phyloP scores from a whole-genome alignment of 2,113 vertebrate species.

The Pseudorasbora parva region DNA sequence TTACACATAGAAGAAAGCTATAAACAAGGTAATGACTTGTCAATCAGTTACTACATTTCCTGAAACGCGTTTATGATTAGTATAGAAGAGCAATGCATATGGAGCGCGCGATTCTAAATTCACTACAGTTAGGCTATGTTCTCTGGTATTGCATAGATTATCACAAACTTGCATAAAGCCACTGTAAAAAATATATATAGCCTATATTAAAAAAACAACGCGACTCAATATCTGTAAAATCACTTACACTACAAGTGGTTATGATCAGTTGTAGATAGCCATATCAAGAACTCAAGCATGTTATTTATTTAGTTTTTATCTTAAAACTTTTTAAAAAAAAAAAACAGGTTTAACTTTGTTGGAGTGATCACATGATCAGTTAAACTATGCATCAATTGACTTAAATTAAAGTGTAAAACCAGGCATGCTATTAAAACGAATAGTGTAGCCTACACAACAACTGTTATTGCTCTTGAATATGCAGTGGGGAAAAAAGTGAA shows the following conservation, averaged over 20 bases:
- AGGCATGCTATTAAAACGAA: background rate
- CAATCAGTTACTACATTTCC: background rate
- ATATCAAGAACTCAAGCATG: background rate
- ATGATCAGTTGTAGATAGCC: background rate
- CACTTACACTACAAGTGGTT: background rate
- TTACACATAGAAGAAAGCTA: background rate
- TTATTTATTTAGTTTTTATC: background rate
- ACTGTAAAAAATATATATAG: too few species aligned
- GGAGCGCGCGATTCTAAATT: background rate
- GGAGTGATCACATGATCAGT: background rate
- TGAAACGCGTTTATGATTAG: background rate
- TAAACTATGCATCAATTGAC: background rate
- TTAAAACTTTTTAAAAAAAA: background rate
- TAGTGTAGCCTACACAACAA: conserved; percentile 8
- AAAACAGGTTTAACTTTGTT: background rate
- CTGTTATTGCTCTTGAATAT: conserved; percentile 15
- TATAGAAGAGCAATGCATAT: background rate
- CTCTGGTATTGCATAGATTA: background rate
- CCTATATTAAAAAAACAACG: too few species aligned
- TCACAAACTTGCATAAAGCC: background rate
- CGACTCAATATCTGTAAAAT: background rate
- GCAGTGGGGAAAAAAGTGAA: too few species aligned
- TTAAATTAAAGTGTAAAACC: background rate
- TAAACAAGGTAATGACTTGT: background rate
- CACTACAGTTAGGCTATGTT: background rate